Evolutionary conservation across 2,888 invertebrate species (phyloP), one percentile per base, ranked within the genome.

Genomic region (Drosophila dives): DNA sequence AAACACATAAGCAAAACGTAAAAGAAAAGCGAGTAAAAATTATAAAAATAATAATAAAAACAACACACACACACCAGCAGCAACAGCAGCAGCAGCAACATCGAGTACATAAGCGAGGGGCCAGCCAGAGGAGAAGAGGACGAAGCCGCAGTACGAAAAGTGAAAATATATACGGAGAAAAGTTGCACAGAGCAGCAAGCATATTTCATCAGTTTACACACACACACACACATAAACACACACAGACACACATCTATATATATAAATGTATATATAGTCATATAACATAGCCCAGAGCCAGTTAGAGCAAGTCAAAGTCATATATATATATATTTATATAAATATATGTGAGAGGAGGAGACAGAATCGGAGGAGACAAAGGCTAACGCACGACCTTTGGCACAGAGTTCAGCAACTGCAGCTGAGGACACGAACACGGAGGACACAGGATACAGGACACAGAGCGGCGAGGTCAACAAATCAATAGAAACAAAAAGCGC

Each of bases 301-400:
- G 66, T 67, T 53, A 56, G 55, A 77, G 55, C 72, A 62, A 56
- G 71, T 66, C 80, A 54, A 66, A 75, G 77, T 49, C 67, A 58
- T 67, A 75, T 36, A 59, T 63, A 55, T 29, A 49, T 17, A 49
- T 7, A 48, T 10, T 15, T 10, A 34, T 12, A 26, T 53, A 34
- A 36, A 23, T 54, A 34, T 23, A 55, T 38, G 20, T 55, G 26
- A 49, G 26, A 55, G 26, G 2, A 45, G 60, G 49, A 69, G 54
- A 55, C 56, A 23, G 54, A 62, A 63, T 48, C 77, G 68, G 67
- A 58, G 79, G 80, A 67, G 88, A 87, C 87, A 89, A 89, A 88
- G 90, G 90, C 84, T 77, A 89, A 90, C 90, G 87, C 72, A 75
- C 90, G 87, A 89, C 89, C 90, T 86, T 86, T 86, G 89, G 90